Base-by-base conservation (phyloP, 2,113 vertebrate genomes). In the Ctenodactylus gundi region DNA sequence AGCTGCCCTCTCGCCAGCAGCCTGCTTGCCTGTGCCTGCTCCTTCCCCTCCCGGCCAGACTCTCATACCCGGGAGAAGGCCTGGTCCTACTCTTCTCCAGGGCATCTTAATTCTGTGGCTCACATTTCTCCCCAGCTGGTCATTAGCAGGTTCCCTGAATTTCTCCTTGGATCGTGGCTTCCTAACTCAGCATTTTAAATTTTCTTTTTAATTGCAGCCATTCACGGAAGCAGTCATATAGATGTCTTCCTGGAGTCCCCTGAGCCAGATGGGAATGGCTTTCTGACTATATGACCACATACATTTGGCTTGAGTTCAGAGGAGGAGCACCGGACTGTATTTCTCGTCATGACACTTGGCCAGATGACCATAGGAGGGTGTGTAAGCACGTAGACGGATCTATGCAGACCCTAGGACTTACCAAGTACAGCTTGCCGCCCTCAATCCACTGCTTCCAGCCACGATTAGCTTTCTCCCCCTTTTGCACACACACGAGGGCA, bases 361-460 rank as follows among this genome's bases (percentile, higher is more conserved):
- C 12, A 76, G 92, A 81, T 90, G 85, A 95, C n/a, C 64, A 18
- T 0, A 1, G 23, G 41, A 18, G 36, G 23, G 6, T 27, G 6
- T 72, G 11, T 15, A 49, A 23, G 58, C 13, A 27, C 11, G 25
- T 0, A 27, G 34, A 57, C 20, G 14, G 49, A 39, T 20, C 10
- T 6, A 34, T 9, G 46, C 27, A 58, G n/a, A 75, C 1, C 75
- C 64, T 23, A 15, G 80, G 73, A 91, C 99, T 99, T 98, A 99
- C 99, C 98, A 99, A 93, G 92, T 99, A 97, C 41, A 99, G 98
- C 90, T 98, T 77, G 94, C 99, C 99, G 85, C 99, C 99, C 94
- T 99, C 99, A 9, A 99, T 98, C 99, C 99, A 99, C 0, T 99
- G 99, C 93, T 94, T 99, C 99, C 99, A 99, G 91, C 99, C 99